A percentile compares a stretch with the other conserved stretches of the same genome.
Conservation (phyloP, 2,888 invertebrate species). For the Chrysolina oricalcia region DNA sequence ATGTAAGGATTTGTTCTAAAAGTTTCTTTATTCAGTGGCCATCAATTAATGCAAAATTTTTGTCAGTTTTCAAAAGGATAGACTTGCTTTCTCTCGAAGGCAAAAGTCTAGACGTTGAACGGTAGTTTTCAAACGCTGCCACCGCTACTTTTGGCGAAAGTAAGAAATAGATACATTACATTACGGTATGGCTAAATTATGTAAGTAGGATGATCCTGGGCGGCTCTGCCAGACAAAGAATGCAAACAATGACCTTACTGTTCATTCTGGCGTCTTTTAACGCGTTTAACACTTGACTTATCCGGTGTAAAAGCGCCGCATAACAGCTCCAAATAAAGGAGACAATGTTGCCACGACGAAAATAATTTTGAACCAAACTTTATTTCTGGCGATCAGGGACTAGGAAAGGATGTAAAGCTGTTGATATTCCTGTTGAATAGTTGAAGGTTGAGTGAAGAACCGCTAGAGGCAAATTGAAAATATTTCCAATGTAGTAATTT, state of each 20-base stretch:
- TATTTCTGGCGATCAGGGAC: too few relatives aligned
- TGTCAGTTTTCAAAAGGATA: too few relatives aligned
- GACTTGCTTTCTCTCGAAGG: too few relatives aligned
- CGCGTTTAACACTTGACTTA: constrained; percentile 65
- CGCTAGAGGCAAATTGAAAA: too few relatives aligned
- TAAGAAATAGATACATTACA: constrained; percentile 23
- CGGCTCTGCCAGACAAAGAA: constrained; percentile 49
- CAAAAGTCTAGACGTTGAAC: not conserved
- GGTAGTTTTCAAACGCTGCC: not conserved
- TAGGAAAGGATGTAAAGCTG: too few relatives aligned
- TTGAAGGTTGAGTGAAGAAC: too few relatives aligned
- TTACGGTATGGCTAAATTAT: constrained; percentile 46
- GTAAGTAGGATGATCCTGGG: constrained; percentile 50
- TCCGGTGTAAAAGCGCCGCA: constrained; percentile 50
- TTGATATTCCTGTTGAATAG: too few relatives aligned
- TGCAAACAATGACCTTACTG: constrained; percentile 46
- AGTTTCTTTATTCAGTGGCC: too few relatives aligned
- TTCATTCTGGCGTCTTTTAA: constrained; percentile 56
- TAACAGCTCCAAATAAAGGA: constrained; percentile 43
- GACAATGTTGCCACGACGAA: constrained; percentile 1
- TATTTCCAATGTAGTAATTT: too few relatives aligned
- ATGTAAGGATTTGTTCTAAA: too few relatives aligned
- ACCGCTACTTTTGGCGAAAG: not conserved
- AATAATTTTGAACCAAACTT: too few relatives aligned
- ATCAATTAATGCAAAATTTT: too few relatives aligned